A percentile compares a stretch with the other conserved stretches of the same genome.
Evolutionary conservation across 53 echinoderm and acorn worm genomes (phyloP).

Genomic region (Astropecten irregularis): DNA sequence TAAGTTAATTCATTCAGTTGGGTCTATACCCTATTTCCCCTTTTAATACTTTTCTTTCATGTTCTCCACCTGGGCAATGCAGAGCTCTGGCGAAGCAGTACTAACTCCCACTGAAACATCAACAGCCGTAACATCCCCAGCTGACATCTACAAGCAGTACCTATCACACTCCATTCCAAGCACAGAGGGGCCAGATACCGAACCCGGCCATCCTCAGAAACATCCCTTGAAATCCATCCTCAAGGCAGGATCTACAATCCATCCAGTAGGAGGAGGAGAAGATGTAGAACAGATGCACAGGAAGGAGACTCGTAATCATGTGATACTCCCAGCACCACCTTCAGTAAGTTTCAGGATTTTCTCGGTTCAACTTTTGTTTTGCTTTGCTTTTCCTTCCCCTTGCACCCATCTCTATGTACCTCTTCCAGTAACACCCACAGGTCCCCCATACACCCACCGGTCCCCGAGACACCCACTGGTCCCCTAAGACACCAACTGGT

Average conservation of each 20-base stretch:
- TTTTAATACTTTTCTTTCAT: conserved; percentile 1
- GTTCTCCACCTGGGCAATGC: no score
- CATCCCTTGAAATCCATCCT: conserved; percentile 55
- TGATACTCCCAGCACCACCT: conserved; percentile 36
- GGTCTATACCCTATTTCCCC: not conserved
- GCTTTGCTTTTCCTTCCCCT: no score
- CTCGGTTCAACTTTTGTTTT: no score
- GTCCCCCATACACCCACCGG: no score
- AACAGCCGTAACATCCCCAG: conserved; percentile 42
- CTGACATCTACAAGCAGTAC: conserved; percentile 66
- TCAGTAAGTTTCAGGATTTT: conserved; percentile 24
- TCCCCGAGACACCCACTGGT: no score
- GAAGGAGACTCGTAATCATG: not conserved
- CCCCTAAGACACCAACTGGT: no score
- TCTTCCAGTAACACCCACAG: not conserved
- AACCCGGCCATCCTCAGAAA: not conserved
- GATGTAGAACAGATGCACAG: not conserved
- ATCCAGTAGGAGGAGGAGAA: not conserved
- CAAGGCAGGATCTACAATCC: conserved; percentile 4
- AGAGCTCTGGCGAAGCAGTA: not conserved
- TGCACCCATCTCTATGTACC: no score
- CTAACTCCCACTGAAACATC: conserved; percentile 18
- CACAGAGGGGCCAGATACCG: not conserved
- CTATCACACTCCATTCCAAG: not conserved
- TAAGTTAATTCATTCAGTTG: no score